Conservation (phyloP, 2,888 invertebrate species). For the Mythimna albipuncta region DNA sequence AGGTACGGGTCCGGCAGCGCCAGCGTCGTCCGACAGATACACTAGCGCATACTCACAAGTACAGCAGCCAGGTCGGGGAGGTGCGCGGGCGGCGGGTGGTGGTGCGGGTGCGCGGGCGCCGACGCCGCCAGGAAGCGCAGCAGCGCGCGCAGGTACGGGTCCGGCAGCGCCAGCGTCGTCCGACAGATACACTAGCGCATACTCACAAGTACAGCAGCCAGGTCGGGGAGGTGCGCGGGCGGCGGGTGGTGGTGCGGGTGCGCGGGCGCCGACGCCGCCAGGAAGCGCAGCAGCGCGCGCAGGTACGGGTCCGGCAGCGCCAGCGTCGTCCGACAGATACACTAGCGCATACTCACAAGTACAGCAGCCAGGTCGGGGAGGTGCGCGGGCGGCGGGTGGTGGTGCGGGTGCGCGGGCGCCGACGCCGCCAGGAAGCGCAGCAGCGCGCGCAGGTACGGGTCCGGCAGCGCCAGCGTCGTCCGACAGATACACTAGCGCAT, state of each 20-base stretch:
- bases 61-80: slow-evolving; percentile 68
- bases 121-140: slow-evolving; percentile 97
- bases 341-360: slow-evolving; percentile 3
- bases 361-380: slow-evolving; percentile 68
- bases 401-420: slow-evolving; percentile 85
- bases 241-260: slow-evolving; percentile 90
- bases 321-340: slow-evolving; percentile 94
- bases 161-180: slow-evolving; percentile 96
- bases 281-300: slow-evolving; percentile 97
- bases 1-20: slow-evolving; percentile 97
- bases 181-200: slow-evolving; percentile 88
- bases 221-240: slow-evolving; percentile 59
- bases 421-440: slow-evolving; percentile 97
- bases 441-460: slow-evolving; percentile 97
- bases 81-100: slow-evolving; percentile 86
- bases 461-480: slow-evolving; percentile 96
- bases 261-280: slow-evolving; percentile 93
- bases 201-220: slow-evolving; percentile 63
- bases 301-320: slow-evolving; percentile 97
- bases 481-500: slow-evolving; percentile 88
- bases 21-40: slow-evolving; percentile 94
- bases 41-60: slow-evolving; percentile 3
- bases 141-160: slow-evolving; percentile 97
- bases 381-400: slow-evolving; percentile 86
- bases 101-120: slow-evolving; percentile 85